Evolutionary conservation across 2,888 invertebrate genomes (phyloP), one percentile per base, ranked within the genome.

Genomic region (Anoncus sp.): DNA sequence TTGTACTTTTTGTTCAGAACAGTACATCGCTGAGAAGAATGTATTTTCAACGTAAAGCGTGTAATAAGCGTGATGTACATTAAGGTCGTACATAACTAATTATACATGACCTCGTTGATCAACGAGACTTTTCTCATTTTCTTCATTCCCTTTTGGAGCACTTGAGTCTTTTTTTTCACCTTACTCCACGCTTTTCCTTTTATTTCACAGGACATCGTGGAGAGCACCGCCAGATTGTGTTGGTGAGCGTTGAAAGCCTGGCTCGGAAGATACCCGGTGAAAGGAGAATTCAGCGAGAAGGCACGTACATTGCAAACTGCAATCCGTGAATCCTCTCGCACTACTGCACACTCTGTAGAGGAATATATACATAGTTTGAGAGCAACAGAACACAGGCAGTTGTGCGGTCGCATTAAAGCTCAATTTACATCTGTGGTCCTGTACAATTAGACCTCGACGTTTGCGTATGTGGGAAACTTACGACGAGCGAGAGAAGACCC

Each of bases 381-480:
- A 65, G 40, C 24, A 31, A n/a, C 40, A 45, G 27, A 43, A 47
- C 22, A 53, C 7, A 45, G 51, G 35, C 16, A 35, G 47, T 62
- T 55, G 67, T 51, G 75, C 45, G 78, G 75, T 75, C 63, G 62
- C 75, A 67, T 78, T 78, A 67, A 75, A 75, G 78, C 78, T 67
- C 78, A 78, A 78, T 78, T 78, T 75, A 75, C 75, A 75, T 78
- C 66, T 66, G 66, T 57, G 71, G 66, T 71, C n/a, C 43, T 38
- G 67, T 67, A 63, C 66, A 78, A 78, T 78, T 78, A 71, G 55
- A 66, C 55, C 75, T 45, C 22, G 62, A 49, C 38, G 57, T 53
- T 72, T 40, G 51, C 63, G 67, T 63, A 63, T 57, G 63, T 55
- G 45, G 71, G 75, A 47, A 69, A 71, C 53, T 78, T 72, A 75